These are phyloP conservation scores for Brachyhypopomus occidentalis DNA, from an alignment of 2,113 vertebrate species.

Conservation along the genomic window DNA sequence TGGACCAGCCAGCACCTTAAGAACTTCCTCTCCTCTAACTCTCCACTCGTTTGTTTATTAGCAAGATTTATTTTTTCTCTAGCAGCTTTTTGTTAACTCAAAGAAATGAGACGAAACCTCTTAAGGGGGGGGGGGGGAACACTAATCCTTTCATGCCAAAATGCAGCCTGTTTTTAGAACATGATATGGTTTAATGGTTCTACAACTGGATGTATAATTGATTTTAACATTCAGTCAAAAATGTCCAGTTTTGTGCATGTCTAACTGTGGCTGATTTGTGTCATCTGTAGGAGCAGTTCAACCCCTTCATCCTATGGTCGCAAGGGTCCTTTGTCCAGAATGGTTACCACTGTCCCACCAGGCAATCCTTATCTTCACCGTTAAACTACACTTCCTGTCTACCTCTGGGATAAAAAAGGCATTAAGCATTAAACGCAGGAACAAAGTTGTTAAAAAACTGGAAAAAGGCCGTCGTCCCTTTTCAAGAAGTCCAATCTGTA, in stretches of 20 bases:
- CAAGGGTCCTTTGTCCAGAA: conserved; percentile 58
- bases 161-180: neutral
- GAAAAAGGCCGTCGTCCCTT: conserved; percentile 59
- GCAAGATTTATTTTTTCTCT: conserved; percentile 45
- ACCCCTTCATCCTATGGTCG: conserved; percentile 36
- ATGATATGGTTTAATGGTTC: neutral
- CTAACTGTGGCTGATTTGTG: conserved; percentile 1
- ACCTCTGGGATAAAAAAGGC: neutral
- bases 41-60: conserved; percentile 9
- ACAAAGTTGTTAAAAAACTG: conserved; percentile 64
- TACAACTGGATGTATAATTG: neutral
- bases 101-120: neutral
- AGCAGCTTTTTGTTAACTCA: conserved; percentile 2
- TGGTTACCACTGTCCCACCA: conserved; percentile 58
- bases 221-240: neutral
- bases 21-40: conserved; percentile 51
- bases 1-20: conserved; percentile 48
- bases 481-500: conserved; percentile 70
- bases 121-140: no score
- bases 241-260: neutral
- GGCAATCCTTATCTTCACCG: conserved; percentile 60
- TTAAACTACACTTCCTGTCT: conserved; percentile 44
- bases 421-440: conserved; percentile 31
- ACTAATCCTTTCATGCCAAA: neutral
- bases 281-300: conserved; percentile 42